Conservation (phyloP, 2,113 vertebrate species). For the Ariopsis seemanni region DNA sequence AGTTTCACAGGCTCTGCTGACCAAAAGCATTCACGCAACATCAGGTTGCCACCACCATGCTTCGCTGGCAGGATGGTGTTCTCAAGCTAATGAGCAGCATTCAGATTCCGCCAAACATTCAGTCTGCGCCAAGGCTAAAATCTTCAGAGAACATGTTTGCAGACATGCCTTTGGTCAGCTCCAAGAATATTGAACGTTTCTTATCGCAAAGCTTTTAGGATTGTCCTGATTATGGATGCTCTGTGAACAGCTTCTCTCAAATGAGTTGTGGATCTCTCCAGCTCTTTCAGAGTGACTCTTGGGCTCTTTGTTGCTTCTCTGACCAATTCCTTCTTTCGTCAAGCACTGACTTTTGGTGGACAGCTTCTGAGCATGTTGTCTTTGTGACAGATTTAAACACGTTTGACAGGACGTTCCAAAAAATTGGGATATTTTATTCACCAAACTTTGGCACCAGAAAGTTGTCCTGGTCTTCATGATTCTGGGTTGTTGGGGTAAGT, state of each 20-base stretch:
- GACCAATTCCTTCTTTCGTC: neutral
- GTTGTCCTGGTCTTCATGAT: neutral
- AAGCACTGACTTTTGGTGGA: neutral
- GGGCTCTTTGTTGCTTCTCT: neutral
- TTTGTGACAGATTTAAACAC: neutral
- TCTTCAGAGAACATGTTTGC: neutral
- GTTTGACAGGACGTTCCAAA: neutral
- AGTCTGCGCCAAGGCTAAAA: neutral
- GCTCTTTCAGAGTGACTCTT: neutral
- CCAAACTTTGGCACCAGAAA: neutral
- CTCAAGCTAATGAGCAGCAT: neutral
- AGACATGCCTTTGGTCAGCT: neutral
- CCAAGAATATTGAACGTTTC: neutral
- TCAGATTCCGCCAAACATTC: neutral
- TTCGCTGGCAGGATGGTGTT: neutral
- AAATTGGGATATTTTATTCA: neutral
- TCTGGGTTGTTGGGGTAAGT: neutral
- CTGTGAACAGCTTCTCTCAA: too few species aligned
- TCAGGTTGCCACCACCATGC: neutral
- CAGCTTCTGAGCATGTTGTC: neutral
- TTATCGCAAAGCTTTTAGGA: neutral
- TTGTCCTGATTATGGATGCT: neutral
- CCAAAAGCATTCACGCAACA: neutral
- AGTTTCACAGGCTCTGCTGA: neutral
- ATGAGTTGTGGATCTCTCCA: too few species aligned